Evolutionary conservation across 1,140 invertebrate species (phyloP).

Genomic region (Ridgeia piscesae): DNA sequence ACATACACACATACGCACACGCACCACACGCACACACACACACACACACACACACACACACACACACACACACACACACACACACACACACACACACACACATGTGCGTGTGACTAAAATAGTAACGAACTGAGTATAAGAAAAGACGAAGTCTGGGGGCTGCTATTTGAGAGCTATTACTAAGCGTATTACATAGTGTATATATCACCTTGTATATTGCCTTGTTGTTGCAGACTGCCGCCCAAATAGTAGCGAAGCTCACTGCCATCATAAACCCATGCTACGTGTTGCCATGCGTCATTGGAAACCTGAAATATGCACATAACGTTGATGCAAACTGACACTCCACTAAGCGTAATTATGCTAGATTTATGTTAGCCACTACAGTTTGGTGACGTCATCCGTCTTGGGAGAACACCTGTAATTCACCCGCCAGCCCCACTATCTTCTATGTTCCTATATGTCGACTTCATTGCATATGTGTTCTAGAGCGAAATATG

Average conservation of each 20-base stretch:
- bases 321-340: too few relatives aligned
- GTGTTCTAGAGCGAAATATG: too few relatives aligned
- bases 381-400: not conserved
- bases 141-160: too few relatives aligned
- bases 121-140: too few relatives aligned
- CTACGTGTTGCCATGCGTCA: not conserved
- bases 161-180: too few relatives aligned
- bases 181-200: not conserved
- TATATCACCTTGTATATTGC: not conserved
- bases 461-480: not conserved
- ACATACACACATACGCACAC: too few relatives aligned
- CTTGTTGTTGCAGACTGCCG: not conserved
- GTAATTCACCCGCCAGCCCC: not conserved
- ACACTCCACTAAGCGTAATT: not conserved
- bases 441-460: not conserved
- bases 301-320: not conserved
- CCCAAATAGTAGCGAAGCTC: not conserved
- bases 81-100: too few relatives aligned
- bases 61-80: too few relatives aligned
- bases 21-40: too few relatives aligned
- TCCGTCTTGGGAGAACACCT: not conserved
- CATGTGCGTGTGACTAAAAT: too few relatives aligned
- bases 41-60: too few relatives aligned
- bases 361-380: not conserved
- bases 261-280: not conserved